Evolutionary conservation across 2,797 vertebrate species (phyloP).

Genomic region (Trachurus trachurus): DNA sequence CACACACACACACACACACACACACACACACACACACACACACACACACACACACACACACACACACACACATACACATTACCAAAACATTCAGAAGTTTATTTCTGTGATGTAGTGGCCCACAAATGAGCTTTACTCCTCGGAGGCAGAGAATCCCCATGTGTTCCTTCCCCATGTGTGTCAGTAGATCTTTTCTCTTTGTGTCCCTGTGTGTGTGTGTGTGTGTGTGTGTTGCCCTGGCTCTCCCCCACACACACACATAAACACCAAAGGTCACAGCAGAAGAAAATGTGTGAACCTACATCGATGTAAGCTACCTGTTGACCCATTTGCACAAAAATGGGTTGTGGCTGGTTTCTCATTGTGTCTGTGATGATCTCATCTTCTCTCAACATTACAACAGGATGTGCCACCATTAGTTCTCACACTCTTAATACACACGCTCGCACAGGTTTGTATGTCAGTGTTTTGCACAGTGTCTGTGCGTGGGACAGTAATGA

Average conservation of each 20-base stretch:
- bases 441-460: conserved; percentile 18
- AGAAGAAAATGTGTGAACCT: conserved; percentile 8
- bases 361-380: conserved; percentile 63
- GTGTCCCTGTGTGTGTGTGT: not conserved
- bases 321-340: conserved; percentile 59
- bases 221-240: not conserved
- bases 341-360: conserved; percentile 54
- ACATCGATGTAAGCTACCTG: conserved; percentile 35
- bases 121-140: conserved; percentile 40
- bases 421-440: conserved; percentile 5
- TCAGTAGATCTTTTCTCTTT: conserved; percentile 11
- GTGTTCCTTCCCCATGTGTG: conserved; percentile 11
- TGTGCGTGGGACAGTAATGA: conserved; percentile 7
- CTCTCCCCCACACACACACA: conserved; percentile 6
- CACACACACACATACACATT: conserved; percentile 30
- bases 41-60: conserved; percentile 16
- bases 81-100: conserved; percentile 36
- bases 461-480: conserved; percentile 34
- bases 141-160: conserved; percentile 25
- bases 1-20: conserved; percentile 18
- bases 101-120: conserved; percentile 49
- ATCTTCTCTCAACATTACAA: conserved; percentile 49
- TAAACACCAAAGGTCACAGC: conserved; percentile 6
- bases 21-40: conserved; percentile 17
- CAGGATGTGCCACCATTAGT: not conserved